Base-by-base conservation (phyloP, 2,113 vertebrate species). In the Austrofundulus limnaeus region DNA sequence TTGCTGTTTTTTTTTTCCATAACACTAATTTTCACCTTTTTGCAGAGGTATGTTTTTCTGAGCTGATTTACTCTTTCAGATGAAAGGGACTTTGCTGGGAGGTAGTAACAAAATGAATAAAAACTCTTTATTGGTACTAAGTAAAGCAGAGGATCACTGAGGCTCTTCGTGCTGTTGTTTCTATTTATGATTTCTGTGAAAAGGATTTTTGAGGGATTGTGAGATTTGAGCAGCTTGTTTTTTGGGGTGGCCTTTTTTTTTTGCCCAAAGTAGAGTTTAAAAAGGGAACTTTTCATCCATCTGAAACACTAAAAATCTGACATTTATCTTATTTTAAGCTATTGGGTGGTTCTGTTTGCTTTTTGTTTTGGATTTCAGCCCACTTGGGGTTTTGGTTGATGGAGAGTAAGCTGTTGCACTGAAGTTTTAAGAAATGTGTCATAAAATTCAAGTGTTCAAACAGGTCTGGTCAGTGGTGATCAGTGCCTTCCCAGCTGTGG, bases 401-500 rank as follows among this genome's bases (percentile, higher is more conserved):
- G 37, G 66, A 78, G 64, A 34, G 57, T 71, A 61, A 72, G 25
- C 59, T 28, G 63, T 75, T 84, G 61, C 72, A 62, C 75, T 77
- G 50, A 69, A 72, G 54, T 72, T 38, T 16, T 21, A 43, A 75
- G 48, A 49, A 24, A 49, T 17, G 14, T 1, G 5, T 65, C n/a
- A 46, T 45, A 67, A 50, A 52, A n/a, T 55, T 61, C 6, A 69
- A 72, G 64, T 31, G 66, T 70, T 74, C 78, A 78, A 54, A 71
- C 28, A n/a, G 37, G 56, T 69, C 13, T 42, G 61, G 69, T 74
- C 53, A 65, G 51, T 64, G 60, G 77, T 83, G 23, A 64, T 84
- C 72, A 69, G 87, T 90, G 89, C 87, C 89, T 89, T 88, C 66
- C 75, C 77, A 76, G 47, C 61, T 78, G 69, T 51, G 66, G 59